Percentiles rank a stretch among this genome's conserved stretches.
phyloP scores from a whole-genome alignment of 2,113 vertebrate species.

The Gasterosteus aculeatus region DNA sequence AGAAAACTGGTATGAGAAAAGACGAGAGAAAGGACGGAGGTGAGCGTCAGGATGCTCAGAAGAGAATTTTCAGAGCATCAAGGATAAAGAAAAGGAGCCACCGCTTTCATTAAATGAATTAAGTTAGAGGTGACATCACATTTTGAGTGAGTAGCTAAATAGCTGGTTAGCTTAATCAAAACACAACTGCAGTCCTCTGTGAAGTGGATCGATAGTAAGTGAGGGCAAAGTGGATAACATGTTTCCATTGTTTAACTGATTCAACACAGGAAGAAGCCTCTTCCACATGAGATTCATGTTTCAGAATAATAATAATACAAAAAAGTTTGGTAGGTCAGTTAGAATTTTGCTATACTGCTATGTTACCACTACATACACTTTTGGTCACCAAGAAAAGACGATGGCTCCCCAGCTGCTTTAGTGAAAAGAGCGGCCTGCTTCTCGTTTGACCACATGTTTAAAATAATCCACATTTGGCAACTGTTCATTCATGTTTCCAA shows the following conservation, averaged over 20 bases:
- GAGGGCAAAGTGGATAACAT: neutral
- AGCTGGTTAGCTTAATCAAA: constrained; percentile 14
- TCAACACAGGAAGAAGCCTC: neutral
- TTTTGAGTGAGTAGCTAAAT: constrained; percentile 9
- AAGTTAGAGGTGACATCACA: constrained; percentile 15
- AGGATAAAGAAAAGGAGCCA: neutral
- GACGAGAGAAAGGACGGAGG: constrained; percentile 14
- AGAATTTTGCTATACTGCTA: neutral
- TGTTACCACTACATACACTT: neutral
- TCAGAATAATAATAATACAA: neutral
- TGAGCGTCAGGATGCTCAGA: neutral
- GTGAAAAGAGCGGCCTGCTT: neutral
- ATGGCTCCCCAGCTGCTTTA: neutral
- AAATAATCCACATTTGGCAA: neutral
- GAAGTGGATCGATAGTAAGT: constrained; percentile 1
- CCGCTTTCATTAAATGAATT: neutral
- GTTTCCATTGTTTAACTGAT: neutral
- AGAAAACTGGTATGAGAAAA: constrained; percentile 21
- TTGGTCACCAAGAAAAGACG: neutral
- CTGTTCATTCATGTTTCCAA: neutral
- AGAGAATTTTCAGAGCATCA: neutral
- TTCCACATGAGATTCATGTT: neutral
- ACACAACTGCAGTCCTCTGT: neutral
- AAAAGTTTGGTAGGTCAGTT: neutral
- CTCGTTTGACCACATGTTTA: neutral